Evolutionary conservation across 2,797 vertebrate genomes (phyloP), one percentile per base, ranked within the genome.

Genomic region (Brachyalestes nurse): DNA sequence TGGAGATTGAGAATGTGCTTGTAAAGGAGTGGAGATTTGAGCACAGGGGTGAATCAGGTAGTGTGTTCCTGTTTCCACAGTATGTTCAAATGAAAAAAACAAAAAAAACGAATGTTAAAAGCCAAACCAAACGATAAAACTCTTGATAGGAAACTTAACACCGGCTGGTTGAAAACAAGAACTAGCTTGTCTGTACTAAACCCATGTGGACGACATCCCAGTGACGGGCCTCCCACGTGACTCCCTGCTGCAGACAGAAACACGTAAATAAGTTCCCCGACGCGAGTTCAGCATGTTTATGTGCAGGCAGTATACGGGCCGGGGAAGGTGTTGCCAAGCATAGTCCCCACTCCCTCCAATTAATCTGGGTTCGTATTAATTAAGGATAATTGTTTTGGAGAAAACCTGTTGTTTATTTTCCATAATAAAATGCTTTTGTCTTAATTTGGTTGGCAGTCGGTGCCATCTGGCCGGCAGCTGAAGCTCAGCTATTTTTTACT

Each of bases 381-480:
- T 91, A 89, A 76, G 77, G 84, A 66, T 89, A 87, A 91, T 88
- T 74, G 87, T 85, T 85, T 90, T 88, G 81, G 87, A 67, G 61
- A 13, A 90, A 87, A 66, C 65, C 83, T 87, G 88, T 84, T 90
- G 85, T 82, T 66, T 51, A 87, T 91, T 91, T 91, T 88, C 87
- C 78, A 45, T 90, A 85, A 80, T 88, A 88, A 89, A 87, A 86
- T 58, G 79, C 38, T 78, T 84, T 84, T 21, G 81, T 86, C 57
- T 85, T 89, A 25, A 80, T 86, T 86, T 86, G 88, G 87, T 86
- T 82, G 70, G 64, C 34, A 21, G 69, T 70, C 72, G 81, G 82
- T 75, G 51, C 66, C 60, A 72, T 87, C 89, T 90, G 87, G 87
- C 66, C 72, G 91, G 81, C 88, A 86, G 86, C 84, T 90, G 88